Evolutionary conservation across 2,888 invertebrate genomes (phyloP).

Genomic region (Ctena decussata): DNA sequence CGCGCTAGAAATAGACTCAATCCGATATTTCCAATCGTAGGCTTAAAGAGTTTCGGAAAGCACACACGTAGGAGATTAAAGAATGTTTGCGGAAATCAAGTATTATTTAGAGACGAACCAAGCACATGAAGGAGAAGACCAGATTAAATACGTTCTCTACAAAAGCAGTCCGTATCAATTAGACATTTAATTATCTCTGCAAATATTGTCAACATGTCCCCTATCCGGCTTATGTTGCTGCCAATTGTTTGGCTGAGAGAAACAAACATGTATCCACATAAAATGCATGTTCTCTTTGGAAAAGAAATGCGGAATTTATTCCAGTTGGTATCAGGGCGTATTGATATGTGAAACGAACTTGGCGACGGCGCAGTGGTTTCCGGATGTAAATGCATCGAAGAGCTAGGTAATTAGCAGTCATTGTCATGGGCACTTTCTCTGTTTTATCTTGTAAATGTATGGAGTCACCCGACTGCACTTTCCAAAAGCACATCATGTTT

Average conservation of each 20-base stretch:
- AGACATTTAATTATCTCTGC: slow-evolving; percentile 69
- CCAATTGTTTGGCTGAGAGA: neutral
- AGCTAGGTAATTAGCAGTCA: too few species aligned
- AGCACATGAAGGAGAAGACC: slow-evolving; percentile 51
- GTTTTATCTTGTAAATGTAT: too few species aligned
- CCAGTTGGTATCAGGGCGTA: neutral
- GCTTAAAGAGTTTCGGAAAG: slow-evolving; percentile 23
- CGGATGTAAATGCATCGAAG: too few species aligned
- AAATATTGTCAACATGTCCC: slow-evolving; percentile 48
- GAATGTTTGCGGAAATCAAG: slow-evolving; percentile 63
- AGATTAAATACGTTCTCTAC: slow-evolving; percentile 60
- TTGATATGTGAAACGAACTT: too few species aligned
- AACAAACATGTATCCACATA: neutral
- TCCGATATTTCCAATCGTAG: slow-evolving; percentile 65
- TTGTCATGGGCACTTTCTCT: too few species aligned
- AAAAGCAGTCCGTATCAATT: slow-evolving; percentile 59
- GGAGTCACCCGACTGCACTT: too few species aligned
- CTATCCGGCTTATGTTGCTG: slow-evolving; percentile 15
- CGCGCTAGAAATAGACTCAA: slow-evolving; percentile 63
- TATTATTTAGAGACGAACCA: slow-evolving; percentile 33
- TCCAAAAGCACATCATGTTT: too few species aligned
- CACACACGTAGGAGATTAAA: neutral
- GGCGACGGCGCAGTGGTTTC: too few species aligned
- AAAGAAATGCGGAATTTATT: neutral
- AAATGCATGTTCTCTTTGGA: neutral